Evolutionary conservation across 1,140 invertebrate species (phyloP), one percentile per base, ranked within the genome.

Genomic region (Ylistrum balloti): DNA sequence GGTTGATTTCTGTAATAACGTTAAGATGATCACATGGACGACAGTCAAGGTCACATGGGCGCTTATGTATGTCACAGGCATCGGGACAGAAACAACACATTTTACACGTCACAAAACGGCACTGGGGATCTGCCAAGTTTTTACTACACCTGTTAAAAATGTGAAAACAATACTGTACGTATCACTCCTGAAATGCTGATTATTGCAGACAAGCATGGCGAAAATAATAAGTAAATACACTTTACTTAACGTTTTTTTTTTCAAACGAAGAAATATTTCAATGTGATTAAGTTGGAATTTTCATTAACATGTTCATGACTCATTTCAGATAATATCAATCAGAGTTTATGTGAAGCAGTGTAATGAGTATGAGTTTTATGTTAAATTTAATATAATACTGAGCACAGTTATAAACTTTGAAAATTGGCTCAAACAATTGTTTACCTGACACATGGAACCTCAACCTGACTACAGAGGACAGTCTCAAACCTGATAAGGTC

Each of bases 41-140:
- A 41, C 35, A 38, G 38, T 86, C 86, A 86, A 89, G 85, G 34
- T 90, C 86, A 87, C 87, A 87, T 48, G 45, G 45, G 13, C 28
- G 89, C 38, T 90, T 90, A 74, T 93, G 92, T 2, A 91, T 88
- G 32, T 85, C 87, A 86, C 92, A 93, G 9, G 90, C 85, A 28
- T 87, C 32, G 74, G 74, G 34, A 86, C 91, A 91, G 34, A 93
- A 92, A 88, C 93, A 93, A 56, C 93, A 93, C 3, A 56, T 0
- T 48, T 92, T 92, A 91, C 93, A 93, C 0, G 93, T 93, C 11
- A 93, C 93, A 92, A 93, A 93, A 45, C 93, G 88, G 90, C 93
- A 93, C n/a, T 89, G 91, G 28, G 89, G 86, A 89, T 93, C 93
- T 33, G 93, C 93, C 89, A 86, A 92, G 56, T 89, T 92, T 34